Conservation (phyloP, 1,140 invertebrate species). For the Metaphire vulgaris region DNA sequence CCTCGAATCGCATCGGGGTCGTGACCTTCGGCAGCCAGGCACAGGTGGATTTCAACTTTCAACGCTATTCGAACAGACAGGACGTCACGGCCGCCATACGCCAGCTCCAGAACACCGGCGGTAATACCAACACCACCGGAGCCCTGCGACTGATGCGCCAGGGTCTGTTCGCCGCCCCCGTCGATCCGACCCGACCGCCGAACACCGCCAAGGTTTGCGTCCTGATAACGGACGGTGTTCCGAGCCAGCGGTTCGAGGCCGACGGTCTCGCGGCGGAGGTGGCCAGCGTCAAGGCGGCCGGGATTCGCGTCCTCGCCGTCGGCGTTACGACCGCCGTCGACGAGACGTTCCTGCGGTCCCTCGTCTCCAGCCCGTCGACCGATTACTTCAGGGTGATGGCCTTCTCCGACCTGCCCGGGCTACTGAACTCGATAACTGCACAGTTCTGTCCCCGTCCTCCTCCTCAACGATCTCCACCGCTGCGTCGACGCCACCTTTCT, state of each 20-base stretch:
- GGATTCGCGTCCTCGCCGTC: background rate
- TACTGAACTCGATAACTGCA: background rate
- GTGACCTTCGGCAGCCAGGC: background rate
- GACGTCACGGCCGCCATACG: background rate
- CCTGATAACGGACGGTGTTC: background rate
- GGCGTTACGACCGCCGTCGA: background rate
- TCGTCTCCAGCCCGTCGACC: background rate
- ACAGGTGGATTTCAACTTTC: background rate
- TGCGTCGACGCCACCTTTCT: background rate
- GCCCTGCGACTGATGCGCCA: background rate
- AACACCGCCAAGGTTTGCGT: background rate
- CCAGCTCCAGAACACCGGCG: background rate
- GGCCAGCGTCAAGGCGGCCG: background rate
- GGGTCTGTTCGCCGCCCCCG: background rate
- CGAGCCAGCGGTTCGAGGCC: background rate
- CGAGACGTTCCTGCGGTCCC: background rate
- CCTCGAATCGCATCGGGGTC: slow-evolving; percentile 5
- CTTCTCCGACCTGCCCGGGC: background rate
- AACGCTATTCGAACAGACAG: background rate
- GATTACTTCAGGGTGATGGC: background rate
- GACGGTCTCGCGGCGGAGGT: background rate
- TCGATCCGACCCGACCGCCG: no score
- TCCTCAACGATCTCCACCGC: background rate
- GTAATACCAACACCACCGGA: background rate
- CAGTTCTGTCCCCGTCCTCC: background rate